Base-by-base conservation (phyloP, 2,888 invertebrate species). In the Parapristionchus giblindavisi region DNA sequence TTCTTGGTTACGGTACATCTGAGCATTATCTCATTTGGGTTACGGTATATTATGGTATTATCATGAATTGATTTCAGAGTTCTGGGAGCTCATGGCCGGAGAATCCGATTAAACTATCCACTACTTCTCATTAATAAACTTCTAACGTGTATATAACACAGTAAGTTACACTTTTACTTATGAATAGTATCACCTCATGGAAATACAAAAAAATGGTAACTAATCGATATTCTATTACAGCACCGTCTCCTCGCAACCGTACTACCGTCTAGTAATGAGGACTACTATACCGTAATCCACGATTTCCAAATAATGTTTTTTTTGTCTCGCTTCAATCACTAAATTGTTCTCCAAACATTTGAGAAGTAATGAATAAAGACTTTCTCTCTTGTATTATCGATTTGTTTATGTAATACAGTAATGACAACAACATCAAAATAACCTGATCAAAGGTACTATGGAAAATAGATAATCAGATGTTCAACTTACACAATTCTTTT, bases 71-170 rank as follows among this genome's bases (percentile, higher is more conserved):
- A 14, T 77, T 83, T 72, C 77, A 81, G 85, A 86, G 76, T 87
- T 85, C 83, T 86, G 85, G 85, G 87, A 87, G 83, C 77, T 87
- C 80, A 87, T 87, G 87, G 87, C 87, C 73, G 87, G 87, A 77
- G 87, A 87, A 75, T 83, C 84, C 71, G 84, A 84, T 77, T 84
- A 83, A 84, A 21, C 77, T 38, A 4, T n/a, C 34, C 38, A 8
- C 36, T 54, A 36, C 24, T 29, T 11, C 27, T 11, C 21, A 14
- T 38, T 38, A 17, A 29, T 24, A 36, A n/a, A 3, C 70, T 54
- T 38, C 36, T 68, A 51, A 68, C 68, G 68, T 68, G 68, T 68
- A 68, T 52, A 68, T 70, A 56, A 56, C 56, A 54, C 38, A 38
- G 29, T 32, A 60, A 34, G 32, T 34, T 34, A 32, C 34, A 4